Evolutionary conservation across 2,113 vertebrate genomes (phyloP).

Genomic region (zebrafish (Danio rerio)): GRCz12tu NC_133198.1:32352001-32352500

Average conservation of each 20-base stretch:
- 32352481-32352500: not conserved
- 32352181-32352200: conserved; percentile 3
- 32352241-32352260: not conserved
- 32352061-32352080: conserved; percentile 14
- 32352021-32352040: not conserved
- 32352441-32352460: conserved; percentile 92
- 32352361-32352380: conserved; percentile 93
- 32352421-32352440: conserved; percentile 91
- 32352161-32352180: conserved; percentile 22
- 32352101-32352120: conserved; percentile 3
- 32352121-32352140: conserved; percentile 3
- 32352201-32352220: not conserved
- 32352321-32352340: not conserved
- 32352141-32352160: conserved; percentile 18
- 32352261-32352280: not conserved
- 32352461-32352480: conserved; percentile 74
- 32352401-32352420: conserved; percentile 93
- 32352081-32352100: conserved; percentile 55
- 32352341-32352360: conserved; percentile 76
- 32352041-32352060: not conserved
- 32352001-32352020: too few relatives aligned
- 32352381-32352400: conserved; percentile 96
- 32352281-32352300: conserved; percentile 3
- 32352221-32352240: not conserved
- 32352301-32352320: not conserved